phyloP scores from a whole-genome alignment of 2,888 invertebrate species.

The Xanthia icteritia region DNA sequence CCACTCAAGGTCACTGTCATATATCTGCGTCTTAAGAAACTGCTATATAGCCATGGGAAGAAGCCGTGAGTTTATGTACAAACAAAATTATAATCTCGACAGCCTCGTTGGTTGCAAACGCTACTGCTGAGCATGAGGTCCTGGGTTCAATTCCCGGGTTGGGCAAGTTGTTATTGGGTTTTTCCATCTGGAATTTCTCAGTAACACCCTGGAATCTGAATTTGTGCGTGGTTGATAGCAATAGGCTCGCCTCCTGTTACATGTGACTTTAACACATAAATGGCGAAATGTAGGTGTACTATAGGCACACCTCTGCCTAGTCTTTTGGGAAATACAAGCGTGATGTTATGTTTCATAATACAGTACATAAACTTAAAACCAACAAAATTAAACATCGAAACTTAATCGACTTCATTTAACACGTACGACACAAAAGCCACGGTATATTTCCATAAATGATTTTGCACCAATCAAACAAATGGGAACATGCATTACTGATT shows the following conservation, averaged over 20 bases:
- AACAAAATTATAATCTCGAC: no score
- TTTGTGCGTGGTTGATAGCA: no score
- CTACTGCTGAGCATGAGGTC: not conserved
- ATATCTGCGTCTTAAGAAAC: no score
- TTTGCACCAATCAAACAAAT: constrained; percentile 73
- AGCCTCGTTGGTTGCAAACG: not conserved
- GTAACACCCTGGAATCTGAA: not conserved
- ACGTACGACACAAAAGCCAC: constrained; percentile 54
- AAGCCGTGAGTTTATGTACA: no score
- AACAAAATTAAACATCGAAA: constrained; percentile 35
- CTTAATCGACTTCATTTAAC: constrained; percentile 58
- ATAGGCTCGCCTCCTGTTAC: not conserved
- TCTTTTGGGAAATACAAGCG: not conserved
- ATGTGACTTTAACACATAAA: not conserved
- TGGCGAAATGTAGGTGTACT: not conserved
- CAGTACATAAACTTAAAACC: not conserved
- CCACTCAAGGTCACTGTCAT: no score
- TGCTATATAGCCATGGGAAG: no score
- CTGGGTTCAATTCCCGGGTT: not conserved
- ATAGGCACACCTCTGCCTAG: not conserved
- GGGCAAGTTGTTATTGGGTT: not conserved
- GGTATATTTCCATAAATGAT: constrained; percentile 67
- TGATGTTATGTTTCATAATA: not conserved
- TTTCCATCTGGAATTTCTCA: not conserved
- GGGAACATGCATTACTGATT: constrained; percentile 70